A percentile compares a stretch with the other conserved stretches of the same genome.
Conservation (phyloP, 2,797 vertebrate genomes). For the Triplophysa yarkandensis region DNA sequence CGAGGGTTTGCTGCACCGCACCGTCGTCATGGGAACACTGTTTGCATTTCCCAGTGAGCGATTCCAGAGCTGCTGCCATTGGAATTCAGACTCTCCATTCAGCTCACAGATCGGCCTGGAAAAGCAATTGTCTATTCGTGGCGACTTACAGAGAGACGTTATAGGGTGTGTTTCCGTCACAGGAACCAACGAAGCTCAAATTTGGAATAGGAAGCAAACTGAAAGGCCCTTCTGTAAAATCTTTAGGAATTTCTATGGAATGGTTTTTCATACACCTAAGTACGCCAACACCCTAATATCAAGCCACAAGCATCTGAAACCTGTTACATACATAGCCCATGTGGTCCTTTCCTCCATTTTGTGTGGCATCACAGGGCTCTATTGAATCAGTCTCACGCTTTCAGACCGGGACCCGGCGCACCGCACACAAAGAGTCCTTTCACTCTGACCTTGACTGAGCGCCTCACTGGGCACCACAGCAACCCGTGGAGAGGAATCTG, state of each 20-base stretch:
- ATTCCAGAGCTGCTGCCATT: slow-evolving; percentile 69
- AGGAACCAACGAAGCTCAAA: slow-evolving; percentile 48
- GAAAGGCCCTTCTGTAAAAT: not conserved
- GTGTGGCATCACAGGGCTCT: slow-evolving; percentile 64
- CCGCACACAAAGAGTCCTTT: slow-evolving; percentile 77
- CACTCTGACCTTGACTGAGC: slow-evolving; percentile 77
- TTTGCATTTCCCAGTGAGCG: slow-evolving; percentile 82
- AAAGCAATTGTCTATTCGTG: slow-evolving; percentile 65
- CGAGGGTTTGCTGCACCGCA: slow-evolving; percentile 67
- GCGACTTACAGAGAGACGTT: slow-evolving; percentile 65
- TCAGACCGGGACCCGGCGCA: slow-evolving; percentile 40
- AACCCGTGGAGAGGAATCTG: slow-evolving; percentile 73
- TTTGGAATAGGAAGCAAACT: not conserved
- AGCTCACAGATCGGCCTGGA: slow-evolving; percentile 66
- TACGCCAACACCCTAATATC: not conserved
- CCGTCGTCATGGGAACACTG: slow-evolving; percentile 78
- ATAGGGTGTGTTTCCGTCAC: slow-evolving; percentile 67
- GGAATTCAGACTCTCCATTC: slow-evolving; percentile 74
- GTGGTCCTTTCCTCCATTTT: slow-evolving; percentile 60
- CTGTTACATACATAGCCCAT: slow-evolving; percentile 41
- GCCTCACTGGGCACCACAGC: slow-evolving; percentile 75
- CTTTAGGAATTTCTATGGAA: not conserved
- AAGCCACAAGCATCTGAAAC: slow-evolving; percentile 9
- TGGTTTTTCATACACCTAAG: not conserved
- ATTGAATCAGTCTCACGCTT: slow-evolving; percentile 65